Evolutionary conservation across 2,113 vertebrate species (phyloP).

Genomic region (Trogon melanurus): DNA sequence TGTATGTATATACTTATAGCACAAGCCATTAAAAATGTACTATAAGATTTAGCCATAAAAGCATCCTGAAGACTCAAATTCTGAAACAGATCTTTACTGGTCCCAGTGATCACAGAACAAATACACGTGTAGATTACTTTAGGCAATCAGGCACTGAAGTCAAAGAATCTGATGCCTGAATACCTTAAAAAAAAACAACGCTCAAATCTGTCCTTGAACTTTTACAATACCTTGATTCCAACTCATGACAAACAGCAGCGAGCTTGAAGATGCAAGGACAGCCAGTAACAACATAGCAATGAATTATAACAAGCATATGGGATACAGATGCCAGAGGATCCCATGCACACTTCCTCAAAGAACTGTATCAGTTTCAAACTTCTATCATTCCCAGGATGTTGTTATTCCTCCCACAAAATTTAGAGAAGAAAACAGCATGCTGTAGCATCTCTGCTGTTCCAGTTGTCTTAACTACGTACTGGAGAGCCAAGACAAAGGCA

Average conservation of each 20-base stretch:
- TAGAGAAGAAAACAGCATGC: background rate
- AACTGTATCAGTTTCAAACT: background rate
- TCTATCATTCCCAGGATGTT: background rate
- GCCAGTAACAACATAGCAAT: background rate
- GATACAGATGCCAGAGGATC: background rate
- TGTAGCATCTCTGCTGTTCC: background rate
- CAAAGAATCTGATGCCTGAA: background rate
- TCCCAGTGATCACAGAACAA: slow-evolving; percentile 53
- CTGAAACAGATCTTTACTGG: slow-evolving; percentile 48
- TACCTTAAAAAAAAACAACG: background rate
- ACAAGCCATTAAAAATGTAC: slow-evolving; percentile 40
- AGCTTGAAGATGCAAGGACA: slow-evolving; percentile 13
- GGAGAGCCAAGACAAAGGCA: background rate
- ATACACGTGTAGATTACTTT: background rate
- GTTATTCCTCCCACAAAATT: background rate
- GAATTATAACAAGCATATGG: background rate
- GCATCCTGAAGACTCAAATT: slow-evolving; percentile 16
- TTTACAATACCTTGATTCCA: slow-evolving; percentile 25
- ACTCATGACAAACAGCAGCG: background rate
- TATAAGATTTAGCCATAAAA: background rate
- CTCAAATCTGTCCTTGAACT: background rate
- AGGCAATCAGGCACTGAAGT: background rate
- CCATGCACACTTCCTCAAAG: background rate
- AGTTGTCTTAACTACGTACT: background rate
- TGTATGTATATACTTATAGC: background rate